Base-by-base conservation (phyloP, 2,113 vertebrate species). In the Scatophagus argus region DNA sequence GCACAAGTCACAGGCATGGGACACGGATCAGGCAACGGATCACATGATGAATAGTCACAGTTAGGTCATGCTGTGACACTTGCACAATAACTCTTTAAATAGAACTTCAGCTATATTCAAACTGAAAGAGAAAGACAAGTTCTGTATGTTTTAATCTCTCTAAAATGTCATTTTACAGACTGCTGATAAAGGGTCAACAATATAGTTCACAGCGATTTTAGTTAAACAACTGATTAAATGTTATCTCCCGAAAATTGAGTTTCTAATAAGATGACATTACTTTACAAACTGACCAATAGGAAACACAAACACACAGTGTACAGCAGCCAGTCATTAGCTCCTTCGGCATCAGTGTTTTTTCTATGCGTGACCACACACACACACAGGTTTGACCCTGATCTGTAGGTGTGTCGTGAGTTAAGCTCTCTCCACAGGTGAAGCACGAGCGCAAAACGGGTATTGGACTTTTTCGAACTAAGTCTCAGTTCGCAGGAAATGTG, bases 11-110 rank as follows among this genome's bases (percentile, higher is more conserved):
- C 7, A 25, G 13, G 29, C 54, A 70, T 23, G 63, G 34, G 55
- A 77, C 46, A 25, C 0, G n/a, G 41, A 81, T 77, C 71, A 82
- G 67, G 34, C 43, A 60, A 44, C 21, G 16, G 44, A 60, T 84
- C 78, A 80, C 82, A 77, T 84, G 77, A 80, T 46, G 47, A 77
- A 21, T 34, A 49, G 46, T 74, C 74, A 84, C n/a, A 31, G 46
- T 19, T 61, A 52, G 29, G 62, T 12, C 11, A 59, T 6, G 31
- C 41, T 44, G n/a, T 36, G n/a, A 62, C 47, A 47, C 54, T 60
- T 81, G 14, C 47, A 74, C 54, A 71, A 70, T 46, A 41, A 10
- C 27, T 0, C 31, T 43, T 51, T 6, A 36, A 62, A 29, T 14
- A 51, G 17, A 43, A 19, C 56, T 11, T 10, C 2, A 38, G 11